A percentile compares a stretch with the other conserved stretches of the same genome.
Evolutionary conservation across 2,113 vertebrate species (phyloP).

Genomic region (Ranitomeya imitator): DNA sequence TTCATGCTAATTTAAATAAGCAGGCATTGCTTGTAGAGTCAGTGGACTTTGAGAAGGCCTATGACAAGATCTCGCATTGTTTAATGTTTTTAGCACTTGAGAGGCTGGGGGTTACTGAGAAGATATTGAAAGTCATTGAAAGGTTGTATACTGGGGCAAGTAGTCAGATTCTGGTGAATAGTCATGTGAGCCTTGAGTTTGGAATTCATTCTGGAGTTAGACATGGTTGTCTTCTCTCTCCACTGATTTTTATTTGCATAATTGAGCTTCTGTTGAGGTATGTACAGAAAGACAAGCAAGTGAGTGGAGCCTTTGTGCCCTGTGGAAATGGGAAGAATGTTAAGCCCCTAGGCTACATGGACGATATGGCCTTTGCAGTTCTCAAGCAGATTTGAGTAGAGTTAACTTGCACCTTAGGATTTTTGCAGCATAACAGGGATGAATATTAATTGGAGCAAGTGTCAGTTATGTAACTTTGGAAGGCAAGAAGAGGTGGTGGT

Average conservation of each 20-base stretch:
- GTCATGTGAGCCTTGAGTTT: no score
- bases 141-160: no score
- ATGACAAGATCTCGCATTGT: no score
- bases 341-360: not conserved
- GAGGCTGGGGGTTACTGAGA: no score
- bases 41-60: not conserved
- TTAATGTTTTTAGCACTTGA: no score
- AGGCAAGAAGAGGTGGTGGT: not conserved
- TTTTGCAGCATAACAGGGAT: not conserved
- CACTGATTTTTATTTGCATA: not conserved
- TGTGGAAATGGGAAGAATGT: not conserved
- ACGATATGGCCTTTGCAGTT: not conserved
- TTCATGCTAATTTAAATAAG: not conserved
- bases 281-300: not conserved
- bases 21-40: not conserved
- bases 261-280: not conserved
- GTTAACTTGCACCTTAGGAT: no score
- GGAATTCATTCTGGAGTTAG: no score
- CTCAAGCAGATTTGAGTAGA: no score
- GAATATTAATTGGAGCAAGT: not conserved
- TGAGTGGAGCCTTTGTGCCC: not conserved
- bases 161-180: no score
- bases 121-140: no score
- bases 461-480: not conserved
- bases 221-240: no score